These are phyloP conservation scores for Bungarus multicinctus DNA, from an alignment of 2,113 vertebrate species.

Conservation along the genomic window DNA sequence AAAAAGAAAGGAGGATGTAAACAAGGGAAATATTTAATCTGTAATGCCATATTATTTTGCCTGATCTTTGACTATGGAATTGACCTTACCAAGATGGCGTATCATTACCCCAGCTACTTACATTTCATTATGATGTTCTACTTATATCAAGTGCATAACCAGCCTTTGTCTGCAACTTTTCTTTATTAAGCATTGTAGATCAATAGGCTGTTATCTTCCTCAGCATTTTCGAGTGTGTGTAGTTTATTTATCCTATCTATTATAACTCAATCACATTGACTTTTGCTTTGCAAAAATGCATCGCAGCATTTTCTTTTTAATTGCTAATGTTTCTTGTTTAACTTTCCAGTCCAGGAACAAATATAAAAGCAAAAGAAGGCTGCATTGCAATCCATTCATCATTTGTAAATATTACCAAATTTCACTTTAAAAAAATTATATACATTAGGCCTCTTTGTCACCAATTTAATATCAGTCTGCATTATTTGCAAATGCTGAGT, in stretches of 20 bases:
- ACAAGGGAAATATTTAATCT: background rate
- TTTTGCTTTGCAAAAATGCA: conserved; percentile 29
- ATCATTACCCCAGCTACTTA: conserved; percentile 1
- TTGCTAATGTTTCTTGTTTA: conserved; percentile 28
- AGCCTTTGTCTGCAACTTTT: conserved; percentile 29
- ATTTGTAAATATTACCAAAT: conserved; percentile 3
- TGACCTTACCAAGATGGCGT: background rate
- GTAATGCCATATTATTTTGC: background rate
- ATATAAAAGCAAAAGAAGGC: background rate
- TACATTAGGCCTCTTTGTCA: background rate
- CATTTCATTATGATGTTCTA: background rate
- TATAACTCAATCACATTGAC: conserved; percentile 18
- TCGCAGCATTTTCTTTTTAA: conserved; percentile 24
- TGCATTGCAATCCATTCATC: background rate
- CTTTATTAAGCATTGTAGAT: conserved; percentile 31
- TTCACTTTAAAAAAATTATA: conserved; percentile 1
- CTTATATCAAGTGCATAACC: conserved; percentile 21
- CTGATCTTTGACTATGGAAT: background rate
- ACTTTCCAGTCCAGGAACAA: conserved; percentile 32
- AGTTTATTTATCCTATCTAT: conserved; percentile 30
- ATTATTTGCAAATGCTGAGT: conserved; percentile 13
- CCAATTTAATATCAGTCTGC: background rate
- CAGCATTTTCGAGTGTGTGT: background rate
- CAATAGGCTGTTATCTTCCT: conserved; percentile 8
- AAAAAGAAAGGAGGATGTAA: accelerated